Base-by-base conservation (phyloP, 2,113 vertebrate genomes). In the Gavia stellata region DNA sequence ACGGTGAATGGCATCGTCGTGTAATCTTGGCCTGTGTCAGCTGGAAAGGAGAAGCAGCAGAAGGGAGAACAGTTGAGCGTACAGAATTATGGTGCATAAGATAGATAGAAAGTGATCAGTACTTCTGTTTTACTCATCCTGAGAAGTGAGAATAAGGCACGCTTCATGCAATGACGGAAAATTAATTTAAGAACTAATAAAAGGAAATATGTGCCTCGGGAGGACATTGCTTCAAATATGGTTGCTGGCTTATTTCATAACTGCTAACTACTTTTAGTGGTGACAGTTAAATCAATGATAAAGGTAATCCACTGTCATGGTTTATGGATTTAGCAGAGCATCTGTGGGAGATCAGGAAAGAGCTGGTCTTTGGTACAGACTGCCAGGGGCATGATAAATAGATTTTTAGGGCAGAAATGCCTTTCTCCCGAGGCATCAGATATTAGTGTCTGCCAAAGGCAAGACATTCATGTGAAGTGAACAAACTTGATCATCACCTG, bases 201-300 rank as follows among this genome's bases (percentile, higher is more conserved):
- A 93, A 96, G 85, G 90, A 96, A 96, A 90, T 94, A 62, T 36
- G 88, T 86, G 82, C 88, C 93, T 80, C 2, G 0, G 88, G 96
- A 96, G 86, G 65, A 45, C 72, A 5, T 73, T 47, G 79, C 82
- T 93, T 88, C 90, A 65, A 90, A 88, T 53, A 62, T 0, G 5
- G 79, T 63, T 67, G 63, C 95, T 96, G 96, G 92, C 55, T 96
- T 96, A 83, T 96, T 97, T 96, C 96, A 94, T 47, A 88, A 44
- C 82, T 83, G 86, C 88, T 96, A 96, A 97, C 90, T 90, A 88
- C 95, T 93, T 95, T 52, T 36, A 86, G 85, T 81, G 90, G 94
- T 96, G 96, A 96, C 96, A 96, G 96, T 92, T 88, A 96, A 93
- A 96, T 97, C 95, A 83, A 93, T 96, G 92, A 92, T 95, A 90